Evolutionary conservation across 2,113 vertebrate species (phyloP).

Genomic region (Reinhardtius hippoglossoides): DNA sequence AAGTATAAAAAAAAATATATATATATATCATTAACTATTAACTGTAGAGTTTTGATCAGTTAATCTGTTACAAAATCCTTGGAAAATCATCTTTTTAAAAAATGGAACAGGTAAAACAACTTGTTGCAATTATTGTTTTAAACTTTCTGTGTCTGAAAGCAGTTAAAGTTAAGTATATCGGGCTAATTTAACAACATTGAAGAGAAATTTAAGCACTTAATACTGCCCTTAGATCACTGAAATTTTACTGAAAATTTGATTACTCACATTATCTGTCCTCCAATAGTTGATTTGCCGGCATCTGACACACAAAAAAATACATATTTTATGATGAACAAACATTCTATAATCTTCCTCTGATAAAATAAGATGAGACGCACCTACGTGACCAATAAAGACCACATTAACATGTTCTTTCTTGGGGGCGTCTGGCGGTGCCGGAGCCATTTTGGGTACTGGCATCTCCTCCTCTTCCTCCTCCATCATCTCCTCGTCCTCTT

Average conservation of each 20-base stretch:
- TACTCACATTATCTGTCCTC: constrained; percentile 99
- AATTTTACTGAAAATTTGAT: background rate
- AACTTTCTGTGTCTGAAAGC: too few species aligned
- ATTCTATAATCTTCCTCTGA: background rate
- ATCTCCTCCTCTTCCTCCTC: constrained; percentile 97
- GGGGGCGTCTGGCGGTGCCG: constrained; percentile 89
- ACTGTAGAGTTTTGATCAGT: too few species aligned
- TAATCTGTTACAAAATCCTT: too few species aligned
- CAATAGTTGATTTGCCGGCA: constrained; percentile 98
- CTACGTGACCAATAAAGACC: constrained; percentile 98
- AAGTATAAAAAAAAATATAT: too few species aligned
- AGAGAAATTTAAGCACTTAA: too few species aligned
- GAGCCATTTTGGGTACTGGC: constrained; percentile 89
- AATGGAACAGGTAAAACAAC: too few species aligned
- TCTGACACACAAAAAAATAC: constrained; percentile 77
- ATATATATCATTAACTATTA: too few species aligned
- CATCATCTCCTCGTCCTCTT: constrained; percentile 76
- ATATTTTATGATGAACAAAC: background rate
- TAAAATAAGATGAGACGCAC: constrained; percentile 79
- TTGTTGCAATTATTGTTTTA: too few species aligned
- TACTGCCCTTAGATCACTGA: too few species aligned
- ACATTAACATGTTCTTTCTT: constrained; percentile 99
- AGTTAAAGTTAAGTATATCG: too few species aligned
- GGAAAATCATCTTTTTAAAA: too few species aligned
- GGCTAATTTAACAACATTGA: too few species aligned